Evolutionary conservation across 2,113 vertebrate species (phyloP).

Genomic region (Psammodynastes pulverulentus): DNA sequence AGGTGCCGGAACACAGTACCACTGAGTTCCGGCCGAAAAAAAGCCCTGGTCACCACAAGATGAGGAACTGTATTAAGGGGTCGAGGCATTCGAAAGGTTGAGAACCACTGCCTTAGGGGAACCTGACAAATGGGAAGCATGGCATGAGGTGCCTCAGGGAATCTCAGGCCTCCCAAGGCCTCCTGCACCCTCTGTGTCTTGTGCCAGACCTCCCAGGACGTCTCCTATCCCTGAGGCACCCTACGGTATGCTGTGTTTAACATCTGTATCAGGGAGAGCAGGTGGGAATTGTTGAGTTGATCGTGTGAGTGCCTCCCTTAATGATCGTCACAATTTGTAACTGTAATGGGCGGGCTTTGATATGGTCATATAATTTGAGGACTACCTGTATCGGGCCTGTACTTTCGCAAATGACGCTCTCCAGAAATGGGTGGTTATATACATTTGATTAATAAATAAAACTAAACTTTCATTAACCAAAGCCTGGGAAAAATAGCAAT

Average conservation of each 20-base stretch:
- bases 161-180: not conserved
- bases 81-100: too few relatives aligned
- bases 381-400: not conserved
- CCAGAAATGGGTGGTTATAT: not conserved
- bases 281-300: not conserved
- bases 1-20: too few relatives aligned
- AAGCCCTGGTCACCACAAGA: too few relatives aligned
- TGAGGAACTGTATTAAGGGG: too few relatives aligned
- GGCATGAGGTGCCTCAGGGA: not conserved
- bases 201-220: not conserved
- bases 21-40: too few relatives aligned
- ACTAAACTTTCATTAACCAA: not conserved
- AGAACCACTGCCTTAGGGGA: not conserved
- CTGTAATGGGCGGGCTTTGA: not conserved
- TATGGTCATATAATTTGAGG: not conserved
- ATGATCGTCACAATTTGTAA: not conserved
- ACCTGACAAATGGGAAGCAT: not conserved
- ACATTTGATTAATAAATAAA: not conserved
- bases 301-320: not conserved
- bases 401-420: not conserved
- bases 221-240: not conserved
- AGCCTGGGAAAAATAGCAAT: rapidly evolving
- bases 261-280: not conserved
- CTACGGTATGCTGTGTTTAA: not conserved
- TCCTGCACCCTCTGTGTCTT: not conserved